Percentiles rank a stretch among this genome's conserved stretches.
Evolutionary conservation across 2,113 vertebrate genomes (phyloP).

Genomic region (Poeciliopsis prolifica): DNA sequence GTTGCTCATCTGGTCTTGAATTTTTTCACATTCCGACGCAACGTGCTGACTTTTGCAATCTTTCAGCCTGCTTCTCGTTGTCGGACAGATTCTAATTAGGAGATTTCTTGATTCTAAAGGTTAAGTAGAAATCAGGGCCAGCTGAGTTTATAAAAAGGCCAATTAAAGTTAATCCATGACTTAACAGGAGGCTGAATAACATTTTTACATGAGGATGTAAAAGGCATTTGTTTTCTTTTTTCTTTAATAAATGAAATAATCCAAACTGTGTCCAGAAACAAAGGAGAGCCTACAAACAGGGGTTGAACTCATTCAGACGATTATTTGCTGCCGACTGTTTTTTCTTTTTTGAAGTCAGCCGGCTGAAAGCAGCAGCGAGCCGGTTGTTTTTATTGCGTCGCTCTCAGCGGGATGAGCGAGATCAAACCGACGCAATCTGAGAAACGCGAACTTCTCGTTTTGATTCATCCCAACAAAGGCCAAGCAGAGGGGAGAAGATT

Average conservation of each 20-base stretch:
- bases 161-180: not conserved
- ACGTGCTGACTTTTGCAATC: not conserved
- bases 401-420: conserved; percentile 60
- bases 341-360: conserved; percentile 32
- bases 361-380: conserved; percentile 64
- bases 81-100: not conserved
- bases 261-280: not conserved
- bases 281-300: not conserved
- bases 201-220: not conserved
- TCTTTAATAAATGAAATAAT: too few species aligned
- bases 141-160: not conserved
- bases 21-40: not conserved
- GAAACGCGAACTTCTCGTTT: conserved; percentile 74
- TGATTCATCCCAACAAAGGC: conserved; percentile 58
- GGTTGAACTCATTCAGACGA: too few species aligned
- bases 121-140: too few species aligned
- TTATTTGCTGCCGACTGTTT: conserved; percentile 27
- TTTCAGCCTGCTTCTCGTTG: not conserved
- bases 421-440: conserved; percentile 74
- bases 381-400: conserved; percentile 34
- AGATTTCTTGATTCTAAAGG: not conserved
- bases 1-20: not conserved
- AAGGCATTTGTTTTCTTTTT: not conserved
- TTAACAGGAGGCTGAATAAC: not conserved
- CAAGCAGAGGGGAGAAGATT: conserved; percentile 60